phyloP scores from a whole-genome alignment of 2,888 invertebrate species.

The Xanthorhoe spadicearia region DNA sequence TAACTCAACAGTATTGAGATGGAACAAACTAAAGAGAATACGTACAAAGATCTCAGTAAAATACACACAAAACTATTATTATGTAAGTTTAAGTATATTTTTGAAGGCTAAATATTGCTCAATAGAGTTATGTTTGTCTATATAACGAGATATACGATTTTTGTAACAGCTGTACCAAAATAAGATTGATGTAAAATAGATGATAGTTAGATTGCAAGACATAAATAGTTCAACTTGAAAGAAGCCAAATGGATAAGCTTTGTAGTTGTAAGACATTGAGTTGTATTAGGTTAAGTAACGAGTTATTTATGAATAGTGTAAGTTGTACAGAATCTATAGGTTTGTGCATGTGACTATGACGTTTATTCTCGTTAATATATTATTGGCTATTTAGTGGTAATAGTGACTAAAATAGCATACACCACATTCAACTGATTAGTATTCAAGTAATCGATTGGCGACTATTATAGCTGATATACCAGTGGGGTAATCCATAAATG shows the following conservation, averaged over 20 bases:
- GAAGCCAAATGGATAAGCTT: slow-evolving; percentile 84
- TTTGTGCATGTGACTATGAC: slow-evolving; percentile 29
- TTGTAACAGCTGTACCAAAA: slow-evolving; percentile 75
- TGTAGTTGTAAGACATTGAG: slow-evolving; percentile 61
- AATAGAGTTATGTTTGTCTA: slow-evolving; percentile 34
- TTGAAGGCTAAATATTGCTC: slow-evolving; percentile 43
- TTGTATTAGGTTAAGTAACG: slow-evolving; percentile 51
- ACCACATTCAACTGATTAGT: too few species aligned
- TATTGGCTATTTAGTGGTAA: slow-evolving; percentile 3
- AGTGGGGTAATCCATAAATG: too few species aligned
- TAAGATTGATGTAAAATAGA: slow-evolving; percentile 62
- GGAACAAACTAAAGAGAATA: slow-evolving; percentile 71
- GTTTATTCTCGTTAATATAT: slow-evolving; percentile 1
- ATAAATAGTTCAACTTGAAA: slow-evolving; percentile 84
- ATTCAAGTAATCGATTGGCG: neutral
- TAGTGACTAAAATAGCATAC: neutral
- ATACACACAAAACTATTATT: slow-evolving; percentile 66
- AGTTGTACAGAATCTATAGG: slow-evolving; percentile 23
- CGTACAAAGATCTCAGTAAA: slow-evolving; percentile 72
- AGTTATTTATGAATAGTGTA: slow-evolving; percentile 44
- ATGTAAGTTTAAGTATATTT: slow-evolving; percentile 62
- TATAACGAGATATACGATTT: slow-evolving; percentile 29
- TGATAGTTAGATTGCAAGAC: slow-evolving; percentile 73
- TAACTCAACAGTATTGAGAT: slow-evolving; percentile 70
- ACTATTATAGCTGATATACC: neutral